These are phyloP conservation scores for Paedocypris sp. DNA, from an alignment of 2,113 vertebrate species.

Conservation along the genomic window DNA sequence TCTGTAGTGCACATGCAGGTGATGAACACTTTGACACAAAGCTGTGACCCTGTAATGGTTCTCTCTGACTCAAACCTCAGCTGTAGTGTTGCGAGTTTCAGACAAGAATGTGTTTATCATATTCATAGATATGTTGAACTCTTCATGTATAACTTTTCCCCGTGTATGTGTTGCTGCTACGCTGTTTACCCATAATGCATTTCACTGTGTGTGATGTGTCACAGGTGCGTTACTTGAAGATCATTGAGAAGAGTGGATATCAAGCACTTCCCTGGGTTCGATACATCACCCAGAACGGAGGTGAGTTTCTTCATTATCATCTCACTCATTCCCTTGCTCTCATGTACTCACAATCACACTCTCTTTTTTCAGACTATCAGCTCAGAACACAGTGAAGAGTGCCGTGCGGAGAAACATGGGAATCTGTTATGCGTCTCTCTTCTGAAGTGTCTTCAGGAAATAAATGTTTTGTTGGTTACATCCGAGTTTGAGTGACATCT, in stretches of 20 bases:
- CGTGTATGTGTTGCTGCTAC: not conserved
- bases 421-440: slow-evolving; percentile 6
- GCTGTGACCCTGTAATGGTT: no score
- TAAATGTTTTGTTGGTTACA: no score
- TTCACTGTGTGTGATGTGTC: not conserved
- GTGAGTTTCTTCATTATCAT: slow-evolving; percentile 44
- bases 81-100: no score
- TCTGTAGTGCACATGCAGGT: no score
- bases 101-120: no score
- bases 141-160: no score
- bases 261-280: slow-evolving; percentile 84
- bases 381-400: slow-evolving; percentile 62
- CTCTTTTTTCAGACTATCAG: slow-evolving; percentile 60
- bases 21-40: no score
- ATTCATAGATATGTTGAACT: no score
- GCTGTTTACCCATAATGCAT: not conserved
- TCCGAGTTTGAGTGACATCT: no score
- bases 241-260: slow-evolving; percentile 96
- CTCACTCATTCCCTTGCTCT: slow-evolving; percentile 31
- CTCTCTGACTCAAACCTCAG: no score
- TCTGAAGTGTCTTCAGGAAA: no score
- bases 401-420: slow-evolving; percentile 25
- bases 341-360: slow-evolving; percentile 62
- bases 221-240: slow-evolving; percentile 91
- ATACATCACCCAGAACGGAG: slow-evolving; percentile 96